Base-by-base conservation (phyloP, 2,113 vertebrate species). In the Melanostigma gelatinosum region DNA sequence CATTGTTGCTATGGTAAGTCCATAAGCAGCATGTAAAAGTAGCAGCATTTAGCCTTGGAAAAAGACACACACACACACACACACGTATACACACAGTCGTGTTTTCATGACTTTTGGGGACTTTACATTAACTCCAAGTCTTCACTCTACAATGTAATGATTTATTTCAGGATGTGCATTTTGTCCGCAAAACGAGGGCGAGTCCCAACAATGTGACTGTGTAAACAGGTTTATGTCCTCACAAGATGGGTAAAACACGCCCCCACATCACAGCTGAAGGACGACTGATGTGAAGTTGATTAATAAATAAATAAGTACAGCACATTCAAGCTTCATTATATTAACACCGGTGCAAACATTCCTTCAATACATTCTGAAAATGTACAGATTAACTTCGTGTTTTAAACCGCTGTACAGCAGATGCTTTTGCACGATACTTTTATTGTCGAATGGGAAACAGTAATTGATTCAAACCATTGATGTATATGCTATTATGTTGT, bases 1-100 rank as follows among this genome's bases (percentile, higher is more conserved):
- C 72, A 63, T 78, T 82, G 80, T 38, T 69, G 67, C 65, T 60
- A 82, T 77, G 65, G 24, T 72, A 57, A 73, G 54, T 78, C 55
- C 58, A 82, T 75, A 77, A 74, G 58, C 74, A 74, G 48, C 16
- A 66, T 1, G 0, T 50, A 66, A 77, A 70, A 48, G 75, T 32
- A 60, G 61, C 11, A 18, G 62, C 48, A 60, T 61, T 72, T 67
- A 67, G 32, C 36, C 64, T 29, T 24, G 27, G 24, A 67, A 38
- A 71, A 2, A 80, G 2, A n/a, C n/a, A n/a, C n/a, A 74, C 50
- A 46, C n/a, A 58, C 15, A 36, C 12, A 20, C 40, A 46, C 16
- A 57, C 2, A 57, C 11, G 9, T 6, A n/a, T 3, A 22, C 20
- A 55, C 54, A 55, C n/a, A 11, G 54, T 20, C 4, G n/a, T 24